Base-by-base conservation (phyloP, 2,888 invertebrate species). In the Pammene fasciana region DNA sequence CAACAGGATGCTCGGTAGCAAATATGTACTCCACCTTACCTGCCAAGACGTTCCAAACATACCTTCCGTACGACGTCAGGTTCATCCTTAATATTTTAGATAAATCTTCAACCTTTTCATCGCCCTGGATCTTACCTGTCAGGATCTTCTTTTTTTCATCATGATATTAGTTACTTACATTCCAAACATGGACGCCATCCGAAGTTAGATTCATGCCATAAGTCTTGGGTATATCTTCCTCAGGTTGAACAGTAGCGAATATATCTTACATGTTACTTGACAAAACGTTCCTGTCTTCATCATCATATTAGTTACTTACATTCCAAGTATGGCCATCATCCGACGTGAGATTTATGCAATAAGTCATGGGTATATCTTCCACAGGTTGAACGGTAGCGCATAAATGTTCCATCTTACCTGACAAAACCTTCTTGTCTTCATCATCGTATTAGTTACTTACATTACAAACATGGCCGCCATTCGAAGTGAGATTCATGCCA, bases 141-240 rank as follows among this genome's bases (percentile, higher is more conserved):
- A 46, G 14, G 66, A 13, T 10, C 7, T 18, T 43, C 13, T 41
- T 46, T 5, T 64, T 64, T 14, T 71, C 68, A 1, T 50, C 34
- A 0, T n/a, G n/a, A n/a, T n/a, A n/a, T n/a, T n/a, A n/a, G n/a
- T 14, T 62, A 77, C 82, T 79, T 70, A 82, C 82, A 66, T 81
- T 81, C 83, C 82, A 82, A 2, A 81, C 76, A 38, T 74, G 65
- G 1, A 82, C 83, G 0, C 62, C 48, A 5, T 75, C 73, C 0
- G 67, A 71, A 0, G 68, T 73, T 8, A 83, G 41, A 8, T 71
- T 76, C 78, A 83, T 79, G 0, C 82, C 79, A 50, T 75, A 78
- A 1, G 78, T 78, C 36, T 71, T 75, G 9, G 64, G 65, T 13
- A 59, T 68, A 34, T 57, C 64, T 43, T 67, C 65, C 14, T 48